Base-by-base conservation (phyloP, 2,888 invertebrate genomes). In the Trissolcus brochymenae region DNA sequence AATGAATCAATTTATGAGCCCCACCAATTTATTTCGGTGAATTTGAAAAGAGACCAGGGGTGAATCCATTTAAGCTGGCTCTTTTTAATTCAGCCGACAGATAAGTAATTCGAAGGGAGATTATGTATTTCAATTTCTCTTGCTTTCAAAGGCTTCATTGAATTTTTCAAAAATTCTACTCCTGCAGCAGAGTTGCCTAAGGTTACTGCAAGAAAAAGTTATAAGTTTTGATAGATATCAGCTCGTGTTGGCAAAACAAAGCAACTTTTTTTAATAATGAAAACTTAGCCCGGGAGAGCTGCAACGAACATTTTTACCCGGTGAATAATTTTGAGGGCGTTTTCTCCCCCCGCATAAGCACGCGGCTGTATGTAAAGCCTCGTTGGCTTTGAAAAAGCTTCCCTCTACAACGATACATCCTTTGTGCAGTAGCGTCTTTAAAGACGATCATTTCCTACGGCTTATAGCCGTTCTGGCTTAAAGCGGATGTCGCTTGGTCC, bases 391-490 rank as follows among this genome's bases (percentile, higher is more conserved):
- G 62, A 61, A 71, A 66, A 76, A 62, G 66, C 71, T 66, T 70
- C 70, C 76, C 76, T 70, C 65, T 76, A 65, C 70, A 70, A 70
- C 64, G 76, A 76, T 76, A 74, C 79, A 76, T 64, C 79, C 60
- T 57, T 55, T 53, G 66, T 50, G 16, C 21, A 66, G 75, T 43
- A 73, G 74, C 60, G 51, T 72, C 54, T 72, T 83, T 84, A 82
- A 84, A 84, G 84, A 49, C 61, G 71, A 72, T 65, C 62, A 53
- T 62, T 60, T 64, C 59, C 66, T 67, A 61, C 56, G 46, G 65
- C 59, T 68, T 56, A 71, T 55, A 55, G 54, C 59, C 55, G 56
- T 19, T 65, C 68, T 21, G 40, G 6, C 21, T 76, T 76, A 70
- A 76, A 76, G 75, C 19, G 17, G 75, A 76, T 59, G 25, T 50